Base-by-base conservation (phyloP, 2,113 vertebrate species). In the Laticauda colubrina region DNA sequence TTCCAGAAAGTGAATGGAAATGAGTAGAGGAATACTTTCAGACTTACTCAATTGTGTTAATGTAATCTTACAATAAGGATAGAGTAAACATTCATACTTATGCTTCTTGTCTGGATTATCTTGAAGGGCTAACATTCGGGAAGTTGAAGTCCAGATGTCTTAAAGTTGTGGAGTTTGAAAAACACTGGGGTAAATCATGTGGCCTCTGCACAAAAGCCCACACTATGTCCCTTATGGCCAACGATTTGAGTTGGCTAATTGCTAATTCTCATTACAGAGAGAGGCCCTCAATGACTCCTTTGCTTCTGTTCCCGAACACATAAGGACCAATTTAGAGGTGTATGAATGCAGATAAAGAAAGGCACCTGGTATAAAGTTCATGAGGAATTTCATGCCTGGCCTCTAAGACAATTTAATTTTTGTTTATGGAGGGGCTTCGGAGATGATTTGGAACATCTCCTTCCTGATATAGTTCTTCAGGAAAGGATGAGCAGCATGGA, bases 361-460 rank as follows among this genome's bases (percentile, higher is more conserved):
- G 75, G 54, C 88, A 86, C 61, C 39, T 54, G 88, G 86, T 85
- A 93, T 29, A 85, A 61, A 57, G 48, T 48, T 10, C 81, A 24
- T 3, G 45, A 89, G 90, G 75, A 12, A 88, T 69, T 5, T 69
- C 21, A 24, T 89, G 87, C 91, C 64, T 51, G 75, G 75, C 14
- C 18, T 90, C 92, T 90, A 93, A 90, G 81, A 54, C 89, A 39
- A 54, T 85, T 93, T 86, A 93, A 64, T 93, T 87, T 85, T 57
- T 86, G 56, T 93, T 93, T 93, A 90, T 90, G 45, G 48, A 90
- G 89, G 75, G 56, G 3, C 88, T 93, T 90, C 1, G 18, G 53
- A 56, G 51, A 75, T 89, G 53, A 57, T 45, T 24, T 93, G 39
- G 81, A 90, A 90, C 56, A 43, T 90, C 61, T 93, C 81, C 43